A percentile compares a stretch with the other conserved stretches of the same genome.
These are phyloP conservation scores for Atlantisia rogersi DNA, from an alignment of 2,113 vertebrate genomes.

Conservation along the genomic window DNA sequence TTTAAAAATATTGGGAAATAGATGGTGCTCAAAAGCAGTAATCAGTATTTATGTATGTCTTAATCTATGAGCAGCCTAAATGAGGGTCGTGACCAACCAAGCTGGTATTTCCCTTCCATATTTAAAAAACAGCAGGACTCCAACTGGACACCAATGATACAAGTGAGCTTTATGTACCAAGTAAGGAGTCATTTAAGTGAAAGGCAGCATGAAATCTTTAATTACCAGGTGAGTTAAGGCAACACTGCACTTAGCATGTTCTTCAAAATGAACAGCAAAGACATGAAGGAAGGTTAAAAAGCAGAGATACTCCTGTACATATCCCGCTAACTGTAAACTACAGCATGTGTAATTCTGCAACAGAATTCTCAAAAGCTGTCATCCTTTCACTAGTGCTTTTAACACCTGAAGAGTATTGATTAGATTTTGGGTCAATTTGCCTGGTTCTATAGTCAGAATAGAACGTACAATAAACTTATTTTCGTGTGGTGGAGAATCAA, in stretches of 20 bases:
- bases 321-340: neutral
- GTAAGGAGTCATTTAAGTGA: neutral
- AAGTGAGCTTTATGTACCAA: neutral
- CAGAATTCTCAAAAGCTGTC: neutral
- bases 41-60: neutral
- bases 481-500: neutral
- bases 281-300: neutral
- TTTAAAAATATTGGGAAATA: neutral
- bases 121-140: neutral
- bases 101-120: neutral
- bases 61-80: neutral
- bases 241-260: neutral
- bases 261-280: neutral
- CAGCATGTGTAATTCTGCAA: neutral
- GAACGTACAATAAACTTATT: neutral
- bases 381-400: neutral
- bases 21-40: accelerated
- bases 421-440: neutral
- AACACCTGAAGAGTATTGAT: neutral
- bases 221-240: neutral
- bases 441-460: neutral
- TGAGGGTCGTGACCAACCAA: neutral
- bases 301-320: neutral
- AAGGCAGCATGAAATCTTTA: neutral
- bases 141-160: neutral